Evolutionary conservation across 2,797 vertebrate species (phyloP).

Genomic region (Phrynocephalus vlangalii): DNA sequence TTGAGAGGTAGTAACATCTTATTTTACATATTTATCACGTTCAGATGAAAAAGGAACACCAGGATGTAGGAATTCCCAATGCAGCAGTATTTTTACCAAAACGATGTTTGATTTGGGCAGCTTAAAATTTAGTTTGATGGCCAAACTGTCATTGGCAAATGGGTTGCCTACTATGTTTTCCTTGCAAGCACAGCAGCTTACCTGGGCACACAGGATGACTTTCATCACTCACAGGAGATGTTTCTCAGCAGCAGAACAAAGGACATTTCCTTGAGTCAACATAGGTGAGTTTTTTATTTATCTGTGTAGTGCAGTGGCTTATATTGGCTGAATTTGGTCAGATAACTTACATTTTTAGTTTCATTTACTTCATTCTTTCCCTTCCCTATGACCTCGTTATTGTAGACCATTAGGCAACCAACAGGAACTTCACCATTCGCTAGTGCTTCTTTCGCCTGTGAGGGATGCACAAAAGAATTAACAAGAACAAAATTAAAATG

Average conservation of each 20-base stretch:
- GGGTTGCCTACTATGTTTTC: no score
- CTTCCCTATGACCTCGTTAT: conserved; percentile 82
- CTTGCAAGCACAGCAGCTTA: background rate
- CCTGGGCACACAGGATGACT: background rate
- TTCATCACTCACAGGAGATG: background rate
- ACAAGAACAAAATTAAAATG: background rate
- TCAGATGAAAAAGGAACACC: background rate
- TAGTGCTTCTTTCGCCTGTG: conserved; percentile 88
- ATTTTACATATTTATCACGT: background rate
- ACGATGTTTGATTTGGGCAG: no score
- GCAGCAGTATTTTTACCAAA: no score
- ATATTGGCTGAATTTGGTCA: background rate
- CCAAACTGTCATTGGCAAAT: no score
- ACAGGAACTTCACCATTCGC: conserved; percentile 91
- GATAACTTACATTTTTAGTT: conserved; percentile 90
- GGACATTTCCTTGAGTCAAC: background rate
- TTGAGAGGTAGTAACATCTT: background rate
- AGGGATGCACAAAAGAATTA: conserved; percentile 49
- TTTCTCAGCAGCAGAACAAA: background rate
- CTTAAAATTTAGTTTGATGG: no score
- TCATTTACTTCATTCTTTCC: conserved; percentile 95
- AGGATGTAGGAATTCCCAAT: background rate
- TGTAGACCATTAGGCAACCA: conserved; percentile 92
- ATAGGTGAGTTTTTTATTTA: background rate
- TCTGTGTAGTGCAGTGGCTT: background rate